These are phyloP conservation scores for Stichodactyla helianthus DNA, from an alignment of 64 coral and sea anemone genomes.

Conservation along the genomic window DNA sequence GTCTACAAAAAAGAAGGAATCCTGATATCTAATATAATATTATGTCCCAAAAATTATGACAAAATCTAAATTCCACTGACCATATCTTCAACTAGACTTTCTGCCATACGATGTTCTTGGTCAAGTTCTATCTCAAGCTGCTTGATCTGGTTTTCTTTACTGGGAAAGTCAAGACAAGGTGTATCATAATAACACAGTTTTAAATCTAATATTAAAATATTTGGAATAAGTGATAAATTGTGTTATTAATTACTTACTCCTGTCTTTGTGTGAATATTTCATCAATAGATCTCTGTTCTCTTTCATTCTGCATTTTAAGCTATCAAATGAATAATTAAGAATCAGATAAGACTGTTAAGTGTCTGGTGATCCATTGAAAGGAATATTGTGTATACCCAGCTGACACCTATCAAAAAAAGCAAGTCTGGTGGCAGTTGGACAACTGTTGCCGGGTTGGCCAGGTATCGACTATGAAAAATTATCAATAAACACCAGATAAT, in stretches of 20 bases:
- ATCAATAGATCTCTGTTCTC: conserved; percentile 89
- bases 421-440: too few species aligned
- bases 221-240: not conserved
- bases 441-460: too few species aligned
- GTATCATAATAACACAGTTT: not conserved
- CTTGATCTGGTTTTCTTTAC: conserved; percentile 93
- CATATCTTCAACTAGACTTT: conserved; percentile 98
- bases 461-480: too few species aligned
- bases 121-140: conserved; percentile 87
- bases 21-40: not conserved
- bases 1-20: too few species aligned
- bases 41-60: not conserved
- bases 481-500: too few species aligned
- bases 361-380: too few species aligned
- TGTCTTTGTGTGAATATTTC: conserved; percentile 81
- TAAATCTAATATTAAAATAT: not conserved
- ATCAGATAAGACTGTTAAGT: not conserved
- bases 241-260: conserved; percentile 63
- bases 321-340: not conserved
- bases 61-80: conserved; percentile 11
- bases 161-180: not conserved
- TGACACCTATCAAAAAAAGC: too few species aligned
- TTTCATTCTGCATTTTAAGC: conserved; percentile 92
- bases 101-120: conserved; percentile 96
- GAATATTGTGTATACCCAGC: too few species aligned